phyloP scores from a whole-genome alignment of 1,140 invertebrate genomes.

The Aphis gossypii region DNA sequence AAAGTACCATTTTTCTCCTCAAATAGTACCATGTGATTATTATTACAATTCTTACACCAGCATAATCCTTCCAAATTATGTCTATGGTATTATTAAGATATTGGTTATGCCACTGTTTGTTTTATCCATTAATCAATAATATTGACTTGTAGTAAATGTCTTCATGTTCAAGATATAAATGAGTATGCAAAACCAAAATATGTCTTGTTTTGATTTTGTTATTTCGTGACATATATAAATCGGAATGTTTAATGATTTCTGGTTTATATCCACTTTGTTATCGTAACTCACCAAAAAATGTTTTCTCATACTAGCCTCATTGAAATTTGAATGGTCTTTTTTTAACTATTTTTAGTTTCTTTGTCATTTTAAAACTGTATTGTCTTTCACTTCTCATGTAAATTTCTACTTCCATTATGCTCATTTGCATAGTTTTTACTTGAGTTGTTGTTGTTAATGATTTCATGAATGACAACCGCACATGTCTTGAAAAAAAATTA shows the following conservation, averaged over 20 bases:
- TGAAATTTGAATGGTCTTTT: neutral
- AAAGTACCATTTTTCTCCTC: too few relatives aligned
- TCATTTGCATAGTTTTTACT: too few relatives aligned
- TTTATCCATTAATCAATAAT: neutral
- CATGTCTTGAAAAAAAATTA: neutral
- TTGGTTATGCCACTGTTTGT: too few relatives aligned
- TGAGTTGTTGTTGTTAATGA: too few relatives aligned
- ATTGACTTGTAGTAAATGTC: neutral
- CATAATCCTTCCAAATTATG: too few relatives aligned
- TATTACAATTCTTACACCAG: too few relatives aligned
- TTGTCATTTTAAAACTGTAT: neutral
- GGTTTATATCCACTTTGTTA: neutral
- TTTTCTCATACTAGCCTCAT: neutral
- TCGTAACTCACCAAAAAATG: neutral
- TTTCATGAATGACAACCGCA: neutral
- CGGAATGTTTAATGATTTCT: neutral
- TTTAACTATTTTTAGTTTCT: neutral
- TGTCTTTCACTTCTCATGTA: neutral
- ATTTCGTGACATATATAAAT: neutral
- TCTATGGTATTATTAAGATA: too few relatives aligned
- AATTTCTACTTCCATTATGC: neutral
- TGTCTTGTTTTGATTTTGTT: neutral
- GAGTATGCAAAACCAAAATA: neutral
- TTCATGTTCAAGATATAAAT: neutral
- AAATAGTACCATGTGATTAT: too few relatives aligned